phyloP scores from a whole-genome alignment of 2,113 vertebrate species.

The Periophthalmus modestus region DNA sequence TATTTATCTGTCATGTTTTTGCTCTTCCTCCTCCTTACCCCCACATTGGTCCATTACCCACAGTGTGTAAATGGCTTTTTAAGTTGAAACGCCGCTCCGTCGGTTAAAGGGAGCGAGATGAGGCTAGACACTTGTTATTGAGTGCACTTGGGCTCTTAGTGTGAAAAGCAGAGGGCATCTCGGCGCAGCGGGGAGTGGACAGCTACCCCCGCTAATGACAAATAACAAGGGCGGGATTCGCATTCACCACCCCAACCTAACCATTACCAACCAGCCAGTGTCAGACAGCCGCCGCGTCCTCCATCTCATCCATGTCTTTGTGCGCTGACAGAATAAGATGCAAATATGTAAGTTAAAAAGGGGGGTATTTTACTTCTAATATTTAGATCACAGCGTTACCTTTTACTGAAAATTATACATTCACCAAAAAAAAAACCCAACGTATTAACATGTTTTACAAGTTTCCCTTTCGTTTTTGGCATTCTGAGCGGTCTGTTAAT shows the following conservation, averaged over 20 bases:
- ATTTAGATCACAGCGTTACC: too few relatives aligned
- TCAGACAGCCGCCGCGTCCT: constrained; percentile 80
- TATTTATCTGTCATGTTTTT: constrained; percentile 50
- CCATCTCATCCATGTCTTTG: constrained; percentile 38
- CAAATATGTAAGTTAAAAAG: too few relatives aligned
- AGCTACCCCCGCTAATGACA: constrained; percentile 79
- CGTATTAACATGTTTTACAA: too few relatives aligned
- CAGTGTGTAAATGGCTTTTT: constrained; percentile 65
- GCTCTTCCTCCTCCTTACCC: constrained; percentile 47
- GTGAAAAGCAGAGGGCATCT: constrained; percentile 76
- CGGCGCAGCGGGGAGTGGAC: constrained; percentile 76
- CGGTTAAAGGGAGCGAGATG: constrained; percentile 49
- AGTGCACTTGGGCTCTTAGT: constrained; percentile 71
- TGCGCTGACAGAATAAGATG: background rate
- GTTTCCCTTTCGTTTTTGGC: too few relatives aligned
- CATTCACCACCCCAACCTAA: constrained; percentile 79
- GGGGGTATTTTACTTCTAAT: too few relatives aligned
- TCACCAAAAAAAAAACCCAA: too few relatives aligned
- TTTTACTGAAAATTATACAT: too few relatives aligned
- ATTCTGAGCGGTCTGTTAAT: too few relatives aligned
- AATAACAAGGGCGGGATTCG: constrained; percentile 83
- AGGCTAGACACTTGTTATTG: constrained; percentile 72
- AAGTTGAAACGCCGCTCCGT: constrained; percentile 70
- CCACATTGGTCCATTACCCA: constrained; percentile 51
- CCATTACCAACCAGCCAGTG: constrained; percentile 90